Evolutionary conservation across 2,888 invertebrate species (phyloP), one percentile per base, ranked within the genome.

Genomic region (Scaptomyza cyrtandrae): DNA sequence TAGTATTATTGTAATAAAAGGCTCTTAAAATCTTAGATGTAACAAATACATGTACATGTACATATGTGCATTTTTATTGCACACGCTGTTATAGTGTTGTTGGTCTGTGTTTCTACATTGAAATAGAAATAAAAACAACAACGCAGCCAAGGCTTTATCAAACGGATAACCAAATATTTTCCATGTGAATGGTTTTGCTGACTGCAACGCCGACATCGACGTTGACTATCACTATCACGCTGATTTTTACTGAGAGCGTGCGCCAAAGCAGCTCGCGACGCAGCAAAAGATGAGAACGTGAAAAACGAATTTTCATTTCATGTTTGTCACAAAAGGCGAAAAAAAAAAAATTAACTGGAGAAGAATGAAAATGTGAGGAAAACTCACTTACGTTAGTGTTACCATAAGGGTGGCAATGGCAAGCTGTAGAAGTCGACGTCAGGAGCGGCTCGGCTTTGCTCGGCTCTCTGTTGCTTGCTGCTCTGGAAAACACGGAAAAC

Each of bases 111-210:
- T 45, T 62, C 63, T 64, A 29, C 60, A 45, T 44, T 57, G 55
- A 69, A 57, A 44, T 29, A 49, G 33, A 53, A 58, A 64, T 57
- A 39, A 29, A 54, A 69, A 75, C 19, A 69, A 75, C 19, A 58
- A 16, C 54, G 58, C 52, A 52, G 59, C 35, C 37, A 63, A 53
- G 49, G 19, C 2, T 19, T 58, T 55, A 73, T 27, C 70, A 66
- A 70, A 76, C 74, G 77, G 82, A 79, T 80, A 79, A 82, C 71
- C 77, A 69, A 72, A 80, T 68, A 19, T 19, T 1, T 19, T 19
- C 19, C 19, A 19, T 19, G 19, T 19, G 19, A 19, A 19, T 19
- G 75, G 75, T 48, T 83, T 72, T 33, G 33, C 33, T 54, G 61
- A 35, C 52, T 27, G 7, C 35, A 48, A 6, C 1, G 27, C 11